Evolutionary conservation across 2,113 vertebrate genomes (phyloP).

Genomic region (Axis porcinus): DNA sequence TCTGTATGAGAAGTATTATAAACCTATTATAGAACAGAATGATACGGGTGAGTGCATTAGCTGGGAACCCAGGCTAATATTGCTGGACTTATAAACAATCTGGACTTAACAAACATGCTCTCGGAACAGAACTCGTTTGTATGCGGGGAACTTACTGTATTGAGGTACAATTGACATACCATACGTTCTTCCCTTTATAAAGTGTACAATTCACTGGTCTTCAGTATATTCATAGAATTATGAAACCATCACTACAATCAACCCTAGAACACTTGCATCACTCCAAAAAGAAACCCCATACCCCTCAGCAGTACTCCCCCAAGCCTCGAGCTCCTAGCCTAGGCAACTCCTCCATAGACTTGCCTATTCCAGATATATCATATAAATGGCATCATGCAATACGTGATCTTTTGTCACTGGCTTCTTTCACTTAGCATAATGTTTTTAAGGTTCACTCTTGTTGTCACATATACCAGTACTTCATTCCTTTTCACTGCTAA

Average conservation of each 20-base stretch:
- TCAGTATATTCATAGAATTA: neutral
- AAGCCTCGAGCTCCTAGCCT: neutral
- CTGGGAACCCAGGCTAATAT: neutral
- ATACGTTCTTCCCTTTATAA: neutral
- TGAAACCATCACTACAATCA: neutral
- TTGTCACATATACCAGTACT: neutral
- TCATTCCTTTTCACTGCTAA: neutral
- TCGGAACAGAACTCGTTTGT: neutral
- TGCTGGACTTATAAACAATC: neutral
- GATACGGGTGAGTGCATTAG: neutral
- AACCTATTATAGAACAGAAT: neutral
- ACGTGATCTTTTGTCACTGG: neutral
- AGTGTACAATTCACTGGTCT: neutral
- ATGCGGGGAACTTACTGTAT: neutral
- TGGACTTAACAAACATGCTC: neutral
- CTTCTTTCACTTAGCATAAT: neutral
- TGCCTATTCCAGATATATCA: neutral
- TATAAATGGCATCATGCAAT: neutral
- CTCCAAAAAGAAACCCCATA: neutral
- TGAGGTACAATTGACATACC: neutral
- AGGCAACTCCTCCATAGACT: neutral
- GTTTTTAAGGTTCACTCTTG: neutral
- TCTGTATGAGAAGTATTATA: neutral
- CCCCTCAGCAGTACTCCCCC: neutral
- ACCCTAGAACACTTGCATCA: neutral